phyloP scores from a whole-genome alignment of 2,888 invertebrate genomes.

The Platyscelio sp. region DNA sequence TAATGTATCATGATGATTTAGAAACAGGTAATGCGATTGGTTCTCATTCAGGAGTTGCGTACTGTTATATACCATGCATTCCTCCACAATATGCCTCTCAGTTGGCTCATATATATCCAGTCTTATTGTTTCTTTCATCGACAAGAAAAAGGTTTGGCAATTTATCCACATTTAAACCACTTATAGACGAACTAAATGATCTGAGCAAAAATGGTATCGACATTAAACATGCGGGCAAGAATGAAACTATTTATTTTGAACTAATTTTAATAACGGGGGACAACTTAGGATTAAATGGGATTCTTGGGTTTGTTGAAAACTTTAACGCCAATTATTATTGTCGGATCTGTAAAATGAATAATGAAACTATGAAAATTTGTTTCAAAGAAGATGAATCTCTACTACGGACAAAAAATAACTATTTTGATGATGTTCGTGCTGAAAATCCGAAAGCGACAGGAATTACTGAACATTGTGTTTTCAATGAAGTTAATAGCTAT shows the following conservation, averaged over 20 bases:
- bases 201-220: not conserved
- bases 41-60: conserved; percentile 7
- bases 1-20: conserved; percentile 5
- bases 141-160: not conserved
- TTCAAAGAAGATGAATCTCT: not conserved
- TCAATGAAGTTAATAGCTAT: too few species aligned
- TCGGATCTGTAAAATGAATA: too few species aligned
- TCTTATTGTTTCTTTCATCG: conserved; percentile 4
- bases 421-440: too few species aligned
- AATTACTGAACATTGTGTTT: too few species aligned
- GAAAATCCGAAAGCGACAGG: too few species aligned
- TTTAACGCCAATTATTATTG: too few species aligned
- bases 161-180: not conserved
- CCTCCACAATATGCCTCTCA: conserved; percentile 45
- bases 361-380: not conserved
- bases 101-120: conserved; percentile 36
- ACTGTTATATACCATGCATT: conserved; percentile 42
- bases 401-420: too few species aligned
- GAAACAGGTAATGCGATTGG: conserved; percentile 4
- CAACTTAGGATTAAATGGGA: too few species aligned
- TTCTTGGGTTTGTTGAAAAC: not conserved
- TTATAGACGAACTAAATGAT: not conserved
- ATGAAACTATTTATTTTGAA: conserved; percentile 2
- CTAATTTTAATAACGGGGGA: not conserved
- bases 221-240: not conserved